phyloP scores from a whole-genome alignment of 2,797 vertebrate genomes.

The Anguilla obscura region DNA sequence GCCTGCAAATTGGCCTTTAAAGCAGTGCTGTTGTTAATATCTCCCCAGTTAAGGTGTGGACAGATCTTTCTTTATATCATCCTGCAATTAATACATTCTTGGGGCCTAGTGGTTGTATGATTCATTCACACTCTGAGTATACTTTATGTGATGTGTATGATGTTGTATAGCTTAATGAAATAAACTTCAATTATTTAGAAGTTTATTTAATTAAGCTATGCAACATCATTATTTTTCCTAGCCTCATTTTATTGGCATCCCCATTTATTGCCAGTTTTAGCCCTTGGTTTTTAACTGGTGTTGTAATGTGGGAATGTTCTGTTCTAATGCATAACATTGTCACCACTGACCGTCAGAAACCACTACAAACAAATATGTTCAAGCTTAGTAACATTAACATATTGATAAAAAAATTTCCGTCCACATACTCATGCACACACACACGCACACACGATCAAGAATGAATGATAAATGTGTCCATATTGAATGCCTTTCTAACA shows the following conservation, averaged over 20 bases:
- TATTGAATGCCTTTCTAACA: too few relatives aligned
- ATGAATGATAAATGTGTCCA: too few relatives aligned
- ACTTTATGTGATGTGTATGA: neutral
- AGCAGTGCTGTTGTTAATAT: neutral
- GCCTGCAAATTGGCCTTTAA: neutral
- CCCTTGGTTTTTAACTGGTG: neutral
- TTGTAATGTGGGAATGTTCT: neutral
- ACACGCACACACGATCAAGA: too few relatives aligned
- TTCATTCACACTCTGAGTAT: neutral
- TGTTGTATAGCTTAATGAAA: neutral
- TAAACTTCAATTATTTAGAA: neutral
- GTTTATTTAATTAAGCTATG: neutral
- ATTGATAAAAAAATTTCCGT: neutral
- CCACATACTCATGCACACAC: neutral
- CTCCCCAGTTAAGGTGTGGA: neutral
- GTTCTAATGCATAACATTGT: neutral
- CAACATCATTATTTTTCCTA: neutral
- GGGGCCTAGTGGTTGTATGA: neutral
- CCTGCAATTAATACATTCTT: neutral
- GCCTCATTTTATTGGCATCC: neutral
- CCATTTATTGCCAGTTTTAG: too few relatives aligned
- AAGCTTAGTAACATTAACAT: neutral
- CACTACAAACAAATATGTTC: neutral
- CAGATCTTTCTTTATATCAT: neutral
- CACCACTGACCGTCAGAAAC: neutral